Base-by-base conservation (phyloP, 1,140 invertebrate species). In the Callitettix versicolor region DNA sequence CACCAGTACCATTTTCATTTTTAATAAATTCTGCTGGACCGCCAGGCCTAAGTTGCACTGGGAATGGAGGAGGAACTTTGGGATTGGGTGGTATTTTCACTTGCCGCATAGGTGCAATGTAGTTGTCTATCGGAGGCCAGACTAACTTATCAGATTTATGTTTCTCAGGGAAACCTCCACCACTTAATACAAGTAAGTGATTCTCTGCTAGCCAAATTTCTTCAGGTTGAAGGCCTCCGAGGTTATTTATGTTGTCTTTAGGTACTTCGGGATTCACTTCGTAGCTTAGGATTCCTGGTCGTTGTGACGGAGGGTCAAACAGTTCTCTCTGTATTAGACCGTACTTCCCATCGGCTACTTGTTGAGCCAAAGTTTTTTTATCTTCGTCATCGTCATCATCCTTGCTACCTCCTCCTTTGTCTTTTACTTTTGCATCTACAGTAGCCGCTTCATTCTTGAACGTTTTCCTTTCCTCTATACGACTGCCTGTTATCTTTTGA, bases 121-220 rank as follows among this genome's bases (percentile, higher is more conserved):
- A 91, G 64, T 85, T 77, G 64, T 91, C 88, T 58, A 93, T 88
- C 2, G 87, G 79, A 43, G 80, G 78, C 86, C 86, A 91, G 11
- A 72, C 71, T 4, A 60, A 49, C 26, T 60, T 60, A 11, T 55
- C 46, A 26, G 69, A 69, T 44, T 70, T 67, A 42, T 74, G 68
- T 14, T 71, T 67, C 17, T 69, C 63, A 21, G 58, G 55, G 58
- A 68, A 77, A 2, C 72, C 71, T 14, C 88, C 88, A 21, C 90
- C 90, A 65, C 81, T 83, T 21, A 92, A 69, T 11, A 93, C 88
- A 12, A 93, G 68, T 26, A 93, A 70, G 66, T 92, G 88, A 64
- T 91, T 88, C 64, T 92, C 89, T 0, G 88, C 85, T 41, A 92
- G 70, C 87, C 88, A 93, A 58, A 93, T 91, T 58, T 93, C 88